Percentiles rank a stretch among this genome's conserved stretches.
Conservation (phyloP, 1,140 invertebrate genomes). For the Berghia stephanieae region DNA sequence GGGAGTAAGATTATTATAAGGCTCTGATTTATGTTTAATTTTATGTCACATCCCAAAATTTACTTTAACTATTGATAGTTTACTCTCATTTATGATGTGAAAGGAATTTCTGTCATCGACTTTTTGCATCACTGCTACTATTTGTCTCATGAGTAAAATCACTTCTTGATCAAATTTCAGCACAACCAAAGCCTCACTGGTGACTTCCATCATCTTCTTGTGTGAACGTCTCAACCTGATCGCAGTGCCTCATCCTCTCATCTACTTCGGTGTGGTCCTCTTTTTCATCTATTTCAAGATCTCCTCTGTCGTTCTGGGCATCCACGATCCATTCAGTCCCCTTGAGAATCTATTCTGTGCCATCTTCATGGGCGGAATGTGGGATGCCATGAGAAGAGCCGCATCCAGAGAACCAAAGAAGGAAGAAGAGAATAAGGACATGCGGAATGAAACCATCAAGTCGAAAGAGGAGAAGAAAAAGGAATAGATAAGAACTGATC, state of each 20-base stretch:
- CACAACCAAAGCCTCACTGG: slow-evolving; percentile 94
- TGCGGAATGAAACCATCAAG: slow-evolving; percentile 55
- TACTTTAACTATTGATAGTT: neutral
- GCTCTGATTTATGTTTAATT: neutral
- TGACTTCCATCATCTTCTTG: slow-evolving; percentile 95
- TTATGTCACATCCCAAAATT: too few relatives aligned
- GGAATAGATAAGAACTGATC: slow-evolving; percentile 49
- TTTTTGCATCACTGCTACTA: neutral
- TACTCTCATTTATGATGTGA: neutral
- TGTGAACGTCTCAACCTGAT: slow-evolving; percentile 96
- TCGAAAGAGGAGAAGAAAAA: slow-evolving; percentile 64
- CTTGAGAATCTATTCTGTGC: slow-evolving; percentile 98
- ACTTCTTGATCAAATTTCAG: slow-evolving; percentile 71
- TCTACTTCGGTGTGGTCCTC: slow-evolving; percentile 98
- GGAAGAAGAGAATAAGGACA: slow-evolving; percentile 46
- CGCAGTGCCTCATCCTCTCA: slow-evolving; percentile 93
- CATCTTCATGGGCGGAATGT: slow-evolving; percentile 96
- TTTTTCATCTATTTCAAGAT: slow-evolving; percentile 99
- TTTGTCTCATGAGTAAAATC: neutral
- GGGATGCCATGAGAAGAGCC: slow-evolving; percentile 82
- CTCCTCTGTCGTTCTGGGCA: slow-evolving; percentile 93
- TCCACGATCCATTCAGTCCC: slow-evolving; percentile 97
- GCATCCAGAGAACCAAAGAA: slow-evolving; percentile 47
- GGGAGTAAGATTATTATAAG: neutral
- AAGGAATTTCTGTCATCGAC: neutral